Percentiles rank a stretch among this genome's conserved stretches.
phyloP scores from a whole-genome alignment of 2,113 vertebrate species.

The Corynorhinus townsendii region DNA sequence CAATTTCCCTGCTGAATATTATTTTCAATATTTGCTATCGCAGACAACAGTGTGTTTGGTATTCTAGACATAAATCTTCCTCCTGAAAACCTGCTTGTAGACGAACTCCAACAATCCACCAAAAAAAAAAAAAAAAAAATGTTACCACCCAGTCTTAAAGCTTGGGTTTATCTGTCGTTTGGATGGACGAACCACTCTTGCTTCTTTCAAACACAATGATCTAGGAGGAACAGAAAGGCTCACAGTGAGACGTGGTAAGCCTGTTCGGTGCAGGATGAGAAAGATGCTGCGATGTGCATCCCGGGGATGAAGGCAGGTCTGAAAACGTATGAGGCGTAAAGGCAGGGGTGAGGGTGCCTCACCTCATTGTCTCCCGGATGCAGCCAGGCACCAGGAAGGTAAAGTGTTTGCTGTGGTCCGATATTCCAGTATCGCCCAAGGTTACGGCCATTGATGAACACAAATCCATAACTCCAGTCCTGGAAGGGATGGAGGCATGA shows the following conservation, averaged over 20 bases:
- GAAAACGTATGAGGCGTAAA: background rate
- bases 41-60: background rate
- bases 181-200: conserved; percentile 82
- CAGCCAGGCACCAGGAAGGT: conserved; percentile 90
- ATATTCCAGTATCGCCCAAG: conserved; percentile 92
- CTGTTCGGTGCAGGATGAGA: background rate
- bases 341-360: background rate
- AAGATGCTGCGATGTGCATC: background rate
- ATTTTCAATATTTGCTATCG: background rate
- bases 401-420: conserved; percentile 90
- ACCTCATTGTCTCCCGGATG: conserved; percentile 90
- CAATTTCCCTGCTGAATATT: background rate
- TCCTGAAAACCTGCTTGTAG: background rate
- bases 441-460: conserved; percentile 92
- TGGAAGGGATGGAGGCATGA: conserved; percentile 52
- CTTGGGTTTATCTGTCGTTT: conserved; percentile 81
- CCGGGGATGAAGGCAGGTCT: background rate
- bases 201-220: conserved; percentile 90
- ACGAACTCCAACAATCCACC: background rate
- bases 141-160: background rate
- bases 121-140: too few species aligned
- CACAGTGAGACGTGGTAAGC: background rate
- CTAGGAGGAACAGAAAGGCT: conserved; percentile 71
- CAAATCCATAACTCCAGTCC: conserved; percentile 91
- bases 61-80: background rate